Base-by-base conservation (phyloP, 2,797 vertebrate genomes). In the Onychomys torridus region DNA sequence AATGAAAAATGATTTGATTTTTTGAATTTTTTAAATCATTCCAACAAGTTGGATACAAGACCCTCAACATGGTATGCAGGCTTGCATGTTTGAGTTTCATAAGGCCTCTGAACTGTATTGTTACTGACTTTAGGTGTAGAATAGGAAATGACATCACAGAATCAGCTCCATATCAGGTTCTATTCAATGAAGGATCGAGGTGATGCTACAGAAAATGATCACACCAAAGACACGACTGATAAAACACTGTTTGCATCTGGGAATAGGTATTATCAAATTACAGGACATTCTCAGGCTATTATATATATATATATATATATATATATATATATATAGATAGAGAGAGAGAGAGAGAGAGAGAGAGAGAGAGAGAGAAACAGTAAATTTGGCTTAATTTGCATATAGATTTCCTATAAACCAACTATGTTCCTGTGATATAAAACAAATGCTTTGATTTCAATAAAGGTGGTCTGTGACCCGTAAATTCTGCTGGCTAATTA, bases 31-130 rank as follows among this genome's bases (percentile, higher is more conserved):
- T 65, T 17, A 52, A n/a, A 95, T 93, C n/a, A 76, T 85, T 95
- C 85, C 73, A 32, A 13, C 40, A 19, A 79, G 25, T 25, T n/a
- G 27, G 25, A 65, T 63, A 37, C 14, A 61, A 52, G 16, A 46
- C 25, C 17, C 27, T 92, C 91, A 81, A 71, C 76, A 65, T 94
- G 94, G 96, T 96, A 88, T 91, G 85, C 43, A 95, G 85, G 71
- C 87, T 90, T 75, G 67, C 84, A 43, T 93, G 84, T 95, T 96
- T 95, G 97, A 91, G 97, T 98, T 98, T 98, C 82, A 83, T 93
- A 83, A 91, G 76, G 90, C 82, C 87, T 95, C 67, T 3, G 25
- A 96, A 96, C 81, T 88, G 67, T 84, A 85, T 89, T 6, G 0
- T 89, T 95, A 91, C 82, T 1, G 34, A 93, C 96, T 95, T 96